Percentiles rank a stretch among this genome's conserved stretches.
Conservation (phyloP, 37 sponge, comb jelly and placozoan genomes). For the Haliclona indistincta region DNA sequence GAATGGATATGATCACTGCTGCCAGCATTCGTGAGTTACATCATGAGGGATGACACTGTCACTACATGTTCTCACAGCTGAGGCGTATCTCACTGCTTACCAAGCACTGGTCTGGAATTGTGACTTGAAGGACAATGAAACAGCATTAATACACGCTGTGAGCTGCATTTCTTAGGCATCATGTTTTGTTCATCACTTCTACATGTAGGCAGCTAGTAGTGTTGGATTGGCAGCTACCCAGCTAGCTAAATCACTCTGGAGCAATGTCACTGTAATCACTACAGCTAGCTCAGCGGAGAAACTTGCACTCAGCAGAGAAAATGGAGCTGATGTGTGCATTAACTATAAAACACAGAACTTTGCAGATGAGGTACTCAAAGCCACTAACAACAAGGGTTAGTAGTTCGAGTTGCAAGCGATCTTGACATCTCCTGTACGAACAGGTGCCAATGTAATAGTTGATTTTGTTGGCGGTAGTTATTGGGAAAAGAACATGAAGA, state of each 20-base stretch:
- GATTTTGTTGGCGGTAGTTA: slow-evolving; percentile 87
- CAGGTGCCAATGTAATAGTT: slow-evolving; percentile 82
- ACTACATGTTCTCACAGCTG: slow-evolving; percentile 47
- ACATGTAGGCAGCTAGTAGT: slow-evolving; percentile 76
- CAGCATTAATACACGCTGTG: slow-evolving; percentile 85
- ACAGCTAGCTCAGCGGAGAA: slow-evolving; percentile 85
- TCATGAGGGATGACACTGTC: not conserved
- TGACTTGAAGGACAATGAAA: slow-evolving; percentile 58
- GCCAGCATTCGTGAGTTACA: slow-evolving; percentile 76
- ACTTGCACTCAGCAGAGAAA: slow-evolving; percentile 50
- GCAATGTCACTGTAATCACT: slow-evolving; percentile 48
- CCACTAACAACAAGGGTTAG: slow-evolving; percentile 65
- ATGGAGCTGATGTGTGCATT: slow-evolving; percentile 74
- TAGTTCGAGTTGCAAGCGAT: not conserved
- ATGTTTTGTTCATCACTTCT: not conserved
- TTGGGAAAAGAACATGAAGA: slow-evolving; percentile 77
- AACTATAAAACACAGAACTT: slow-evolving; percentile 84
- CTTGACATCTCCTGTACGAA: not conserved
- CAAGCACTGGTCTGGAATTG: slow-evolving; percentile 74
- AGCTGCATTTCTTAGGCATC: not conserved
- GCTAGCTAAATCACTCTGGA: slow-evolving; percentile 57
- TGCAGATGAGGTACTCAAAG: slow-evolving; percentile 61
- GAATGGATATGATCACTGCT: slow-evolving; percentile 50
- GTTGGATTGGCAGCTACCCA: slow-evolving; percentile 85
- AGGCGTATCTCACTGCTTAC: slow-evolving; percentile 84